These are phyloP conservation scores for Forbesichthys papilliferus DNA, from an alignment of 2,113 vertebrate genomes.

Conservation along the genomic window DNA sequence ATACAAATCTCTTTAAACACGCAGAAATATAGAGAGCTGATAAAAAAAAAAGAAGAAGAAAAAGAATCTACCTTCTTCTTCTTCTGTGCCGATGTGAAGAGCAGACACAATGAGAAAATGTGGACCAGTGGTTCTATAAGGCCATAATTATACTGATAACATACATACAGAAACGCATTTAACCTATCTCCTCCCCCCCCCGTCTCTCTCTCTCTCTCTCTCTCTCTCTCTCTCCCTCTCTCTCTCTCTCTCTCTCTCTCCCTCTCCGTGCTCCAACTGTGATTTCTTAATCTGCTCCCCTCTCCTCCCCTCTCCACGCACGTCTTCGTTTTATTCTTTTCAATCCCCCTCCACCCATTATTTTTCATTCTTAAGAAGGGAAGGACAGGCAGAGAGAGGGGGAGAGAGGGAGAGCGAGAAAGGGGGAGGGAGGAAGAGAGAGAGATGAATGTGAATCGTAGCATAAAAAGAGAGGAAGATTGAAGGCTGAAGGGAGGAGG, in stretches of 20 bases:
- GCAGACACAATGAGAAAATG: constrained; percentile 72
- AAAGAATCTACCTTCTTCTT: constrained; percentile 44
- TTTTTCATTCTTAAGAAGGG: constrained; percentile 80
- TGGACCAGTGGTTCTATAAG: constrained; percentile 65
- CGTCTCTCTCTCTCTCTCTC: constrained; percentile 34
- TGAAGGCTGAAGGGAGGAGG: not conserved
- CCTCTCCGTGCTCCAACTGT: constrained; percentile 63
- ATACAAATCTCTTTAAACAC: constrained; percentile 58
- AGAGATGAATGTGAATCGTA: constrained; percentile 52
- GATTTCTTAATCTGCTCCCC: constrained; percentile 76
- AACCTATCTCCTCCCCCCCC: constrained; percentile 37
- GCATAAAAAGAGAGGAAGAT: constrained; percentile 35
- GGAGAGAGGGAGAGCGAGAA: constrained; percentile 36
- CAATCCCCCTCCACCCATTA: constrained; percentile 76
- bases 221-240: constrained; percentile 20
- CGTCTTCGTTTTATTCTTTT: constrained; percentile 68
- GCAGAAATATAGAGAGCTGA: constrained; percentile 54
- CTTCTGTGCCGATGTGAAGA: constrained; percentile 58
- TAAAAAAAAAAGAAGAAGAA: constrained; percentile 26
- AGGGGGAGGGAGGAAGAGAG: constrained; percentile 10
- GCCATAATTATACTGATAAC: constrained; percentile 77
- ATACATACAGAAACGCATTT: constrained; percentile 76
- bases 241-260: constrained; percentile 44
- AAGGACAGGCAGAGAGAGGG: constrained; percentile 29
- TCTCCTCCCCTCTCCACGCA: constrained; percentile 57